phyloP scores from a whole-genome alignment of 2,797 vertebrate genomes.

The Typhlichthys eigenmanni region DNA sequence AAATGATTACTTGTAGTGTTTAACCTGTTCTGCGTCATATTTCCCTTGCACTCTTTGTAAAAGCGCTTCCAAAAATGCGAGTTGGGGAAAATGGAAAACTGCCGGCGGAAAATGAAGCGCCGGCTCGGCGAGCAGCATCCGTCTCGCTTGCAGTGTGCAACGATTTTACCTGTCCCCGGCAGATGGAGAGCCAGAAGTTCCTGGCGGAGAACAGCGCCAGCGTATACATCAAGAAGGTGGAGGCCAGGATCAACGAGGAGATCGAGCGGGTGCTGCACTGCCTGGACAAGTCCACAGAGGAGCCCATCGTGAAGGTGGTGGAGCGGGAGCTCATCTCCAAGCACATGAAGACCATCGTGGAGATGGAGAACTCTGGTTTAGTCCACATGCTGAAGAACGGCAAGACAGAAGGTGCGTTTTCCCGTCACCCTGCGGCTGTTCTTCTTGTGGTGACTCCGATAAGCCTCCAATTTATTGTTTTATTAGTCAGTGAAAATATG shows the following conservation, averaged over 20 bases:
- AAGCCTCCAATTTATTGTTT: no score
- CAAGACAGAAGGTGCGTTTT: conserved; percentile 88
- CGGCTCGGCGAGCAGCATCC: no score
- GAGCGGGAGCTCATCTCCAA: conserved; percentile 96
- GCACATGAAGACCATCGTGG: conserved; percentile 98
- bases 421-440: no score
- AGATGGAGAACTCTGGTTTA: conserved; percentile 97
- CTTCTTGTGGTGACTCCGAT: background rate
- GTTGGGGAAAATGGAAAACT: no score
- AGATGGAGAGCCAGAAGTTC: conserved; percentile 99
- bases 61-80: no score
- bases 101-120: no score
- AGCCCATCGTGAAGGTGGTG: conserved; percentile 96
- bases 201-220: conserved; percentile 97
- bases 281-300: conserved; percentile 95
- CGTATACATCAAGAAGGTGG: conserved; percentile 98
- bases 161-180: conserved; percentile 28
- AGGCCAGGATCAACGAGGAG: conserved; percentile 98
- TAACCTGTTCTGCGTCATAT: no score
- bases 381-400: conserved; percentile 98
- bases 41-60: no score
- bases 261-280: conserved; percentile 98
- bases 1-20: no score
- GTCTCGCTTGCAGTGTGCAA: no score
- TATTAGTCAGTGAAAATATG: no score